Conservation (phyloP, 2,888 invertebrate genomes). For the Pandemis heparana region DNA sequence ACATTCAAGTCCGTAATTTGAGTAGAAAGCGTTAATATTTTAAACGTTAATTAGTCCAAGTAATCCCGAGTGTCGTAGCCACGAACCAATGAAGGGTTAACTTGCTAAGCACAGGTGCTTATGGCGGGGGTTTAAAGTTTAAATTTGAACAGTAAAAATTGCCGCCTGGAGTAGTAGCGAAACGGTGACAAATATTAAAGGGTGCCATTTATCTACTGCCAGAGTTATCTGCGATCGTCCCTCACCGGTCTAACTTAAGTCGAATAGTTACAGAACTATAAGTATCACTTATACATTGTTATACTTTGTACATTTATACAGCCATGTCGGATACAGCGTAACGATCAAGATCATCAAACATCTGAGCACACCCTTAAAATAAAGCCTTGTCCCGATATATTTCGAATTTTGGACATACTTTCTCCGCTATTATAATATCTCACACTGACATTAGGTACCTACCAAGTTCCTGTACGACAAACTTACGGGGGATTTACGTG, state of each 20-base stretch:
- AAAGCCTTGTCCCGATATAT: no score
- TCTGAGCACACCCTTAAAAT: no score
- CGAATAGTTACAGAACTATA: neutral
- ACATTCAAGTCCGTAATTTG: neutral
- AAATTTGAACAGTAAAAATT: neutral
- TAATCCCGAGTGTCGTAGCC: neutral
- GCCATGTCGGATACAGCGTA: no score
- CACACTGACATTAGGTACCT: no score
- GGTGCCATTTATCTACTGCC: constrained; percentile 28
- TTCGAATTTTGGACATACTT: no score
- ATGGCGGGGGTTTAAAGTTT: constrained; percentile 2
- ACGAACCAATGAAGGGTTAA: constrained; percentile 4
- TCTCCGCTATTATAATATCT: no score
- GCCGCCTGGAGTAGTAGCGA: neutral
- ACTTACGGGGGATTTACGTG: no score
- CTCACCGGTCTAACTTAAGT: constrained; percentile 5
- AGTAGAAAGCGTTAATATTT: neutral
- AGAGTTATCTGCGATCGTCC: neutral
- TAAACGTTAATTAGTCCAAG: neutral
- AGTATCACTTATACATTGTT: no score
- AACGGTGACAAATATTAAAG: constrained; percentile 30
- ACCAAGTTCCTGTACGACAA: no score
- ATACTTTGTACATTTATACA: no score
- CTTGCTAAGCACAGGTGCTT: neutral
- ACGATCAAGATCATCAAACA: no score